Base-by-base conservation (phyloP, 2,888 invertebrate genomes). In the Nematopogon swammerdamellus region DNA sequence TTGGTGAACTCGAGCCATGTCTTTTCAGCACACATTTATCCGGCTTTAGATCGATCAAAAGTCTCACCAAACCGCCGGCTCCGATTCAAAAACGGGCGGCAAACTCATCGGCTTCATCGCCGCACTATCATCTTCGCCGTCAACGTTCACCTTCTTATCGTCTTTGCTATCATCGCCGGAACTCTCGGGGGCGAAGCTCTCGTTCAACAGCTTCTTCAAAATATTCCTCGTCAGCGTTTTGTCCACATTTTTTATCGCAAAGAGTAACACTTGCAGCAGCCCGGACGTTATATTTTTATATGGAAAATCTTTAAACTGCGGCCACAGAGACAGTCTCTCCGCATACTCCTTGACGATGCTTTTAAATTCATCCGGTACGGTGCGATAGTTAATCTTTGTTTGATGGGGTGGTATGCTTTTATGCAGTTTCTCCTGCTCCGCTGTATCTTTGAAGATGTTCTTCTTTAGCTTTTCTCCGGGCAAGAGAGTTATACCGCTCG, bases 281-380 rank as follows among this genome's bases (percentile, higher is more conserved):
- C 86, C 89, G 0, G 92, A 91, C 0, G 91, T 88, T 19, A 87
- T 63, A 54, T 86, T 87, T 48, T 85, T 72, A 55, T 82, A 84
- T 0, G 89, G 85, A 50, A 92, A 75, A 53, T 92, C 90, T 51
- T 77, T 69, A 59, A 92, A 89, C 58, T 92, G 91, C 0, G 92
- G 91, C 91, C 91, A 92, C 20, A 77, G 65, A 0, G 85, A 72
- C 25, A 93, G 67, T 45, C 88, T 72, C 45, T 74, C 72, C 0
- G 80, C 85, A 65, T 84, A 89, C 54, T 89, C 87, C 59, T 80
- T 81, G 10, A 87, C 75, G 17, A 88, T 71, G 19, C 83, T 83
- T 46, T 68, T 67, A 67, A 85, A 89, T 44, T 85, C 84, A 1
- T 80, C 79, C 0, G 85, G 82, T 2, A 86, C 76, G 1, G 63